Base-by-base conservation (phyloP, 2,113 vertebrate species). In the Aldabrachelys gigantea region DNA sequence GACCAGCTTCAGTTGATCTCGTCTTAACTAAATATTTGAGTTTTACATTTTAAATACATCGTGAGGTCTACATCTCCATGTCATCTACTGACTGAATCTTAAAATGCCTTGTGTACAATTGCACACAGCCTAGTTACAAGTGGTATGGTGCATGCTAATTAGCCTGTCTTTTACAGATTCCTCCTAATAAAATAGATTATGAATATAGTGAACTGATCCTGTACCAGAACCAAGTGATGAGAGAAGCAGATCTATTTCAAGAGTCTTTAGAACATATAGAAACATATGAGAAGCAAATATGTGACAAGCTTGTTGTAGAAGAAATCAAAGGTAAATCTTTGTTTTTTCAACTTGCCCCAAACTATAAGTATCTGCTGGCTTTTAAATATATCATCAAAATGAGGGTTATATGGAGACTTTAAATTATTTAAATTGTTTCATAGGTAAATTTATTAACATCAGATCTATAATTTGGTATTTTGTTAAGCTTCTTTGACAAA, bases 171-270 rank as follows among this genome's bases (percentile, higher is more conserved):
- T 35, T 91, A 8, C 78, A 98, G 98, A 93, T 98, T 97, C 98
- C 98, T 94, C 98, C 97, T 83, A 98, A 98, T 95, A 98, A 98
- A 98, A 95, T 98, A 95, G 98, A 98, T 87, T 98, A 98, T 97
- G 98, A 98, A 88, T 98, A 98, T 92, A 98, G 98, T 95, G 98
- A 98, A 97, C 95, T 98, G 86, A 98, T 98, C 90, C 76, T 98
- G 38, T 98, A 98, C 95, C 98, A 98, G 94, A 98, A 98, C 96
- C 98, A 98, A 97, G 98, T 98, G 86, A 98, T 98, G 98, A 97
- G 98, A 97, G 98, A 98, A 88, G 98, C 98, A 96, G 97, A 98
- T 96, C 96, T 98, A 5, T 98, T 98, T 97, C 97, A 98, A 88
- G 98, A 98, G 89, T 98, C 98, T 92, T 96, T 98, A 96, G 97